A percentile compares a stretch with the other conserved stretches of the same genome.
Evolutionary conservation across 2,888 invertebrate genomes (phyloP).

Genomic region (Salticus scenicus): DNA sequence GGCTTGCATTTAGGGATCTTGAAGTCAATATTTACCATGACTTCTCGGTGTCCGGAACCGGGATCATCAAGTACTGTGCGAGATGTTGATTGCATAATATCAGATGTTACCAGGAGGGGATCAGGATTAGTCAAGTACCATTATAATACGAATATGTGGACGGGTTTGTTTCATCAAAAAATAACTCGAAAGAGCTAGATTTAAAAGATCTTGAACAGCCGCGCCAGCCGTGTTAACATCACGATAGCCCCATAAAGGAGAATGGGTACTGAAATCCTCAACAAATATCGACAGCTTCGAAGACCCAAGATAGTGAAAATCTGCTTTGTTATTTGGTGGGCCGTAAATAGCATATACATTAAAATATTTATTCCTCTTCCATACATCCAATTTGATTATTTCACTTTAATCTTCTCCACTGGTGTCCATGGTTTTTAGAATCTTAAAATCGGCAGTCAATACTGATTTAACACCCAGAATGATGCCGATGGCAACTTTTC

Average conservation of each 20-base stretch:
- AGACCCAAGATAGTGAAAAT: background rate
- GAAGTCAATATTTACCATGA: background rate
- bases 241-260: no score
- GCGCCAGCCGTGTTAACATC: background rate
- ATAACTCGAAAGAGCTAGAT: background rate
- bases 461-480: constrained; percentile 13
- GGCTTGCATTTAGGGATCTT: background rate
- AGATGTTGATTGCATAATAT: background rate
- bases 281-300: background rate
- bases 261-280: background rate
- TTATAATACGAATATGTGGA: background rate
- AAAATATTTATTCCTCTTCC: background rate
- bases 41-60: background rate
- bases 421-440: constrained; percentile 14
- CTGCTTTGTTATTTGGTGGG: background rate
- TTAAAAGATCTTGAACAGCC: background rate
- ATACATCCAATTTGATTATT: background rate
- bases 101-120: background rate
- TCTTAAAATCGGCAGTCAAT: constrained; percentile 18
- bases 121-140: background rate
- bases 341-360: background rate
- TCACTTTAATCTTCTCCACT: background rate
- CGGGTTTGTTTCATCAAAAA: background rate
- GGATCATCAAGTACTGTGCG: background rate
- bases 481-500: constrained; percentile 3